phyloP scores from a whole-genome alignment of 2,113 vertebrate genomes.

The Lathamus discolor region DNA sequence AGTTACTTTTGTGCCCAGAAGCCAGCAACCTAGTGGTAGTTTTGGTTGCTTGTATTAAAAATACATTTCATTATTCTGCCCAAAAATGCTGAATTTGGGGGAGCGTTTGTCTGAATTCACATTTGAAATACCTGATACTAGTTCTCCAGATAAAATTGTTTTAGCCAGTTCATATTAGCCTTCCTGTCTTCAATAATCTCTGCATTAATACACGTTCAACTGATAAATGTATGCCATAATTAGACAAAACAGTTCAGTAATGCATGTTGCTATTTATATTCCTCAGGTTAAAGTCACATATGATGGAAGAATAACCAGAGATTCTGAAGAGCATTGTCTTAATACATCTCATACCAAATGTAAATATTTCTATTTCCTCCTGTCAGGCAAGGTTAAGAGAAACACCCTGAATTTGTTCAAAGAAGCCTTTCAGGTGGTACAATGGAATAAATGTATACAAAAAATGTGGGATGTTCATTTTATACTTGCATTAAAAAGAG shows the following conservation, averaged over 20 bases:
- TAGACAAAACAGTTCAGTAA: background rate
- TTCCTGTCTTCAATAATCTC: background rate
- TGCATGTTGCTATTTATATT: slow-evolving; percentile 11
- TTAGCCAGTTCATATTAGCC: background rate
- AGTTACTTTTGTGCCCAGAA: background rate
- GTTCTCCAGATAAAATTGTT: background rate
- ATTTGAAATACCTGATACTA: background rate
- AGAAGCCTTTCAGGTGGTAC: background rate
- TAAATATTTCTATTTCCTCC: background rate
- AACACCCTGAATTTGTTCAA: background rate
- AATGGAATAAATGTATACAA: background rate
- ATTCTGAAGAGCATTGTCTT: background rate
- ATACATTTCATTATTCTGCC: background rate
- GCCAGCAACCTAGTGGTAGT: background rate
- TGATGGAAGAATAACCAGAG: background rate
- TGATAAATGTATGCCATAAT: background rate
- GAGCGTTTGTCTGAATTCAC: background rate
- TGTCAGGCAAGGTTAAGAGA: background rate
- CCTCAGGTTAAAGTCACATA: background rate
- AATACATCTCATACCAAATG: background rate
- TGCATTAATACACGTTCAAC: background rate
- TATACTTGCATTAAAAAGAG: background rate
- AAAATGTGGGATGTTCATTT: background rate
- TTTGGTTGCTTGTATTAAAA: background rate
- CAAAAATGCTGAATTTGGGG: background rate